Evolutionary conservation across 2,113 vertebrate species (phyloP).

Genomic region (Proteles cristata): DNA sequence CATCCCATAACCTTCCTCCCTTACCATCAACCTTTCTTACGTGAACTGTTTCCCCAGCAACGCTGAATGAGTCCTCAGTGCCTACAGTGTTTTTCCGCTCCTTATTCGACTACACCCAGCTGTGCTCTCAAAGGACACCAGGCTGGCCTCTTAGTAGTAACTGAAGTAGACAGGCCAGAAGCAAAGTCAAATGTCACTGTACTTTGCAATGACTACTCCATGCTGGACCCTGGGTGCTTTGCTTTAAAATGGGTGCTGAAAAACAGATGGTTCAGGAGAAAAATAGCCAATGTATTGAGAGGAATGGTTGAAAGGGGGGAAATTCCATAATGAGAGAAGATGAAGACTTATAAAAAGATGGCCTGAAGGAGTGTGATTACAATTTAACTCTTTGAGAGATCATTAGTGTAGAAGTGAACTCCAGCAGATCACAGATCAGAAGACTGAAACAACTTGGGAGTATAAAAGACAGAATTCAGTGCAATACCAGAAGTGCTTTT

Average conservation of each 20-base stretch:
- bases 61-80: neutral
- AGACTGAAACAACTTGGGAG: neutral
- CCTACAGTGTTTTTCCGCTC: neutral
- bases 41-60: neutral
- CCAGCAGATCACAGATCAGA: neutral
- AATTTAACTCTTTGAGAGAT: neutral
- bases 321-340: neutral
- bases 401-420: neutral
- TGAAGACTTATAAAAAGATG: neutral
- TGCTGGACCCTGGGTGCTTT: neutral
- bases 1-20: neutral
- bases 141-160: neutral
- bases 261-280: neutral
- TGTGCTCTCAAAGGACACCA: neutral
- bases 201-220: neutral
- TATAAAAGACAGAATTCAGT: neutral
- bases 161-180: neutral
- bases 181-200: neutral
- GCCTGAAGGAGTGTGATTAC: neutral
- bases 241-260: neutral
- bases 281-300: neutral
- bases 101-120: neutral
- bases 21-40: neutral
- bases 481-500: neutral
- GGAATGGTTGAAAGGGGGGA: neutral